Conservation (phyloP, 2,113 vertebrate genomes). For the Pantherophis guttatus region DNA sequence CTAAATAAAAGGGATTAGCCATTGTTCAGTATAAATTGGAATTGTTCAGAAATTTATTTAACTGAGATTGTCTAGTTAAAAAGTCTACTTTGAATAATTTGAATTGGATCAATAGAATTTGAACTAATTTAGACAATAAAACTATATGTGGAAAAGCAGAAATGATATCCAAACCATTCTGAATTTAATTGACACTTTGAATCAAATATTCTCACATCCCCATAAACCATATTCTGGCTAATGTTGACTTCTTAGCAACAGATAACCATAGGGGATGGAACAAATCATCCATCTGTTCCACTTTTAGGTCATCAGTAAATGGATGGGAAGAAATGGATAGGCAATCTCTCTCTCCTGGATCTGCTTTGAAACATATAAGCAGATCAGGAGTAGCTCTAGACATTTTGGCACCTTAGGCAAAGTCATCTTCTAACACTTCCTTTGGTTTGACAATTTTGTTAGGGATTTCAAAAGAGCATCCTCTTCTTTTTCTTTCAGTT, state of each 20-base stretch:
- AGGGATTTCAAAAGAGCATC: background rate
- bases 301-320: background rate
- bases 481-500: background rate
- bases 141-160: background rate
- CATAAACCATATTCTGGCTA: background rate
- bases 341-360: background rate
- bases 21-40: background rate
- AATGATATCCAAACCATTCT: background rate
- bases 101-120: background rate
- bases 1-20: background rate
- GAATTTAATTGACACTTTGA: background rate
- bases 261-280: background rate
- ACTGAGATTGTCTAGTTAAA: background rate
- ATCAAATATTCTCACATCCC: background rate
- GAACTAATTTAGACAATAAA: background rate
- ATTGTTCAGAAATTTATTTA: background rate
- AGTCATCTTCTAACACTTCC: background rate
- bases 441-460: background rate
- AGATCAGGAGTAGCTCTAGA: background rate
- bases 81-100: background rate
- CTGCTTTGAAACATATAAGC: background rate
- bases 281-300: background rate
- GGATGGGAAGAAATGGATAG: background rate
- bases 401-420: background rate
- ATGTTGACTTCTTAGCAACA: background rate